These are phyloP conservation scores for Bradypus variegatus DNA, from an alignment of 2,797 vertebrate genomes.

Conservation along the genomic window DNA sequence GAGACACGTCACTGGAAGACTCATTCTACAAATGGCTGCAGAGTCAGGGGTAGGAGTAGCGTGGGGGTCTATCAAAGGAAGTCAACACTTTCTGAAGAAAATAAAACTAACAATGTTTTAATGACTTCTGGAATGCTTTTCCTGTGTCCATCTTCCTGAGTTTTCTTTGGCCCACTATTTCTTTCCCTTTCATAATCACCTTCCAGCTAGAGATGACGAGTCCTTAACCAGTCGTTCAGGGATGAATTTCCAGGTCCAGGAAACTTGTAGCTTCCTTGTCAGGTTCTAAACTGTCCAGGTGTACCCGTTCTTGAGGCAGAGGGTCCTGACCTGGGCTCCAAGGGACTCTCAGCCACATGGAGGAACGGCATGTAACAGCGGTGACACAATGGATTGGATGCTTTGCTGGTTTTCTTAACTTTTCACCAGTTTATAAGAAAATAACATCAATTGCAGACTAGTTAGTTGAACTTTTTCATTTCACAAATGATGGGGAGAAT, in stretches of 20 bases:
- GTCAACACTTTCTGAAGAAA: slow-evolving; percentile 49
- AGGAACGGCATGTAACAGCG: background rate
- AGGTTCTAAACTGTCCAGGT: background rate
- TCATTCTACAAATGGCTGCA: background rate
- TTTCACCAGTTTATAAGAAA: slow-evolving; percentile 39
- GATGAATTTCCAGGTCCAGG: slow-evolving; percentile 10
- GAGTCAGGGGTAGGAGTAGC: background rate
- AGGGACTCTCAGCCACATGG: background rate
- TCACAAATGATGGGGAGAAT: slow-evolving; percentile 37
- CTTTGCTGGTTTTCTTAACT: slow-evolving; percentile 22
- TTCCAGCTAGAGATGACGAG: slow-evolving; percentile 57
- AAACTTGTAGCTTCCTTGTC: background rate
- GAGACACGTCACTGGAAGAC: slow-evolving; percentile 14
- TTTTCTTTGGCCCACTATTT: slow-evolving; percentile 48
- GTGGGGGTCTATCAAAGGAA: slow-evolving; percentile 21
- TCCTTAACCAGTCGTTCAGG: slow-evolving; percentile 28
- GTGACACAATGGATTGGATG: background rate
- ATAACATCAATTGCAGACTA: slow-evolving; percentile 30
- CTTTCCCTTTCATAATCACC: slow-evolving; percentile 49
- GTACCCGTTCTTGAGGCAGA: background rate
- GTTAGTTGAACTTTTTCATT: slow-evolving; percentile 44
- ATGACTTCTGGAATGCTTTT: slow-evolving; percentile 47
- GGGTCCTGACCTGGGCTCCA: background rate
- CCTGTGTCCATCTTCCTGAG: slow-evolving; percentile 45
- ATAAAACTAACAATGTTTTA: slow-evolving; percentile 47